phyloP scores from a whole-genome alignment of 1,140 invertebrate species.

The Meloidogyne floridensis region DNA sequence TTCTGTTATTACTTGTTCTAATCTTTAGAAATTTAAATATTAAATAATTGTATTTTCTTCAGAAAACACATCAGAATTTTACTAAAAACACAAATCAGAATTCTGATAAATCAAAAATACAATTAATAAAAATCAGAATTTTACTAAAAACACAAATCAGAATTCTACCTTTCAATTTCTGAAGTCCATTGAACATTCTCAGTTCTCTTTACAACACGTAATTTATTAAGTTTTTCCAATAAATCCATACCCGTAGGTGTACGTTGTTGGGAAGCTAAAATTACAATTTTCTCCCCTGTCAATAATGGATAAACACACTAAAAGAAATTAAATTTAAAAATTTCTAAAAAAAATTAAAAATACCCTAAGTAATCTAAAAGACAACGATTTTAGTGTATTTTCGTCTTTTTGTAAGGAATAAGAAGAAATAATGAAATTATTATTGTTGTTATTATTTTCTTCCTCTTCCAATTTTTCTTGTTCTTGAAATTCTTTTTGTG shows the following conservation, averaged over 20 bases:
- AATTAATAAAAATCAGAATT: slow-evolving; percentile 1
- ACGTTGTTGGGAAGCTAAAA: slow-evolving; percentile 50
- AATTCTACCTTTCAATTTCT: neutral
- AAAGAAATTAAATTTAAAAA: slow-evolving; percentile 31
- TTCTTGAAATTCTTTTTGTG: slow-evolving; percentile 7
- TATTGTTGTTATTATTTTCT: slow-evolving; percentile 28
- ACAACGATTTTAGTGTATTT: slow-evolving; percentile 34
- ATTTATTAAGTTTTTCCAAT: slow-evolving; percentile 46
- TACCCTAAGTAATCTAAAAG: slow-evolving; percentile 21
- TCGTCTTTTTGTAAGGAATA: slow-evolving; percentile 28
- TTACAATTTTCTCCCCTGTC: slow-evolving; percentile 46
- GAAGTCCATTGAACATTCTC: slow-evolving; percentile 38
- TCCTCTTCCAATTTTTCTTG: slow-evolving; percentile 40
- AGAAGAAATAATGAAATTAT: slow-evolving; percentile 1
- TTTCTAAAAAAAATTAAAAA: neutral
- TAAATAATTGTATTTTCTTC: neutral
- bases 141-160: neutral
- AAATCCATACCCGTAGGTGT: slow-evolving; percentile 46
- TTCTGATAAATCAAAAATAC: no score
- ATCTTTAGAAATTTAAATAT: neutral
- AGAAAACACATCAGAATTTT: neutral
- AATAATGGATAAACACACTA: slow-evolving; percentile 50
- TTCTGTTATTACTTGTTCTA: neutral
- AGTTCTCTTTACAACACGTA: slow-evolving; percentile 35
- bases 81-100: neutral